Evolutionary conservation across 2,113 vertebrate species (phyloP).

Genomic region (human): DNA sequence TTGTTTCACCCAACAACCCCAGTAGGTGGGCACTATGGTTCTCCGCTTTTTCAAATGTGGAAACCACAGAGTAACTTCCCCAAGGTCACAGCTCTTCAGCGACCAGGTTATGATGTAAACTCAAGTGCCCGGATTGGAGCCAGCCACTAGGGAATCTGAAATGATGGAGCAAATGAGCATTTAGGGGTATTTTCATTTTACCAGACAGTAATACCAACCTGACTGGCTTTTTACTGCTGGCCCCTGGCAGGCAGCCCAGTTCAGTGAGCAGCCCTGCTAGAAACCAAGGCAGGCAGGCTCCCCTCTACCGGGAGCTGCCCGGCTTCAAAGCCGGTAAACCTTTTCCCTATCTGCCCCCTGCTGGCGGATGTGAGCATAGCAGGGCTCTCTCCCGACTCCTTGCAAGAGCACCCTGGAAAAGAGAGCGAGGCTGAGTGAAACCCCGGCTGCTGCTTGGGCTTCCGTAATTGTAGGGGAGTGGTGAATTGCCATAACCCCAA

Average conservation of each 20-base stretch:
- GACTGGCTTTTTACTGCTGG: not conserved
- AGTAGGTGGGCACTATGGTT: not conserved
- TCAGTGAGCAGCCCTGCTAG: not conserved
- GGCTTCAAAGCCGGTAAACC: not conserved
- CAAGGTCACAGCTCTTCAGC: not conserved
- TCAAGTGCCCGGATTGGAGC: not conserved
- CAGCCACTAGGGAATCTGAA: not conserved
- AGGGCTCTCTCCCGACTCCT: not conserved
- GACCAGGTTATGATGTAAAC: not conserved
- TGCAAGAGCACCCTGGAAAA: not conserved
- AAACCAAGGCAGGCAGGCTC: not conserved
- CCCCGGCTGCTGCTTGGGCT: not conserved
- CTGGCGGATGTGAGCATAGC: not conserved
- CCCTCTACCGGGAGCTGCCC: not conserved
- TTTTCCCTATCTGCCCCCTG: constrained; percentile 17
- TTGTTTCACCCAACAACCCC: not conserved
- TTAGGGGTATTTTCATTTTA: constrained; percentile 17
- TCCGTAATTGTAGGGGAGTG: not conserved
- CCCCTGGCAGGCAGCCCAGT: not conserved
- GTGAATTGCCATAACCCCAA: not conserved
- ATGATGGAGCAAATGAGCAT: not conserved
- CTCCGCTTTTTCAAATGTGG: not conserved
- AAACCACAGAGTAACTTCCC: not conserved
- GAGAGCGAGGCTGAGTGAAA: too few species aligned
- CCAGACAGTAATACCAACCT: not conserved